A percentile compares a stretch with the other conserved stretches of the same genome.
Conservation (phyloP, 2,113 vertebrate genomes). For the Platysternon megacephalum region DNA sequence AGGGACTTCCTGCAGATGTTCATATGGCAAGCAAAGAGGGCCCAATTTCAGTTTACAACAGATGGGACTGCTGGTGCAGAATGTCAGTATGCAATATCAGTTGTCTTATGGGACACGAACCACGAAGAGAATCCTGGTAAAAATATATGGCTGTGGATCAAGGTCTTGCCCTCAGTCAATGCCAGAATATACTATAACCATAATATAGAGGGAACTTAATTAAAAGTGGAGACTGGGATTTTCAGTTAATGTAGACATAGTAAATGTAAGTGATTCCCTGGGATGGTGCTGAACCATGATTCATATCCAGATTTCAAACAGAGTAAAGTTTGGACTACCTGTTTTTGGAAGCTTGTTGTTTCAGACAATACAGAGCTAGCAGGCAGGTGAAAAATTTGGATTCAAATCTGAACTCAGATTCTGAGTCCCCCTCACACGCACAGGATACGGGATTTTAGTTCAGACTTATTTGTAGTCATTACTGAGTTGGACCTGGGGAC, state of each 20-base stretch:
- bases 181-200: background rate
- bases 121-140: background rate
- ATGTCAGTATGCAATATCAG: background rate
- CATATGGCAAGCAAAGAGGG: background rate
- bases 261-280: background rate
- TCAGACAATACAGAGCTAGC: background rate
- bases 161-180: background rate
- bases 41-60: constrained; percentile 27
- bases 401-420: background rate
- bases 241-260: background rate
- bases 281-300: background rate
- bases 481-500: background rate
- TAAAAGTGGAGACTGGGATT: background rate
- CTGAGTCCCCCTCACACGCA: background rate
- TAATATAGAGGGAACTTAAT: background rate
- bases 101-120: constrained; percentile 18
- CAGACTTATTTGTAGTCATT: background rate
- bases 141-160: background rate
- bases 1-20: constrained; percentile 34
- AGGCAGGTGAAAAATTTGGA: background rate
- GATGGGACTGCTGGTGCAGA: constrained; percentile 16
- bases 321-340: background rate
- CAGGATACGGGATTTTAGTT: background rate
- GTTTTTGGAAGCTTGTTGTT: background rate
- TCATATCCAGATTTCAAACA: background rate